These are phyloP conservation scores for Ophion obscuratus DNA, from an alignment of 2,888 invertebrate genomes.

Conservation along the genomic window DNA sequence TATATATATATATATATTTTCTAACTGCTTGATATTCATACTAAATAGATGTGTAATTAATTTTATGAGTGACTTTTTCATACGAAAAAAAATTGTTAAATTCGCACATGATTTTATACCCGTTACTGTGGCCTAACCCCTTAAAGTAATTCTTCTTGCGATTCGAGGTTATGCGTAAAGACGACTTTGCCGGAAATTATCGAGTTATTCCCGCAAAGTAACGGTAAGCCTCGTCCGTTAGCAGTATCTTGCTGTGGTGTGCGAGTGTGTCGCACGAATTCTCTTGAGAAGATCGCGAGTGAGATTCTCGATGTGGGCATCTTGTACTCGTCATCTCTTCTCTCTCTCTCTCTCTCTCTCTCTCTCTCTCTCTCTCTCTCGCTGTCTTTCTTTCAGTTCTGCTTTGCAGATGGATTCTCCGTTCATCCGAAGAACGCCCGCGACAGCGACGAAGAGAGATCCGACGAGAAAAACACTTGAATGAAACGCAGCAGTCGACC, in stretches of 20 bases:
- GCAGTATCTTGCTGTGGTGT: constrained; percentile 6
- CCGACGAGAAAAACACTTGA: constrained; percentile 47
- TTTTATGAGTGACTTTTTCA: too few relatives aligned
- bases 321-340: constrained; percentile 9
- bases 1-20: too few relatives aligned
- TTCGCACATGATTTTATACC: too few relatives aligned
- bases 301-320: constrained; percentile 33
- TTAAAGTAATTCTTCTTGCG: constrained; percentile 1
- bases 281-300: constrained; percentile 42
- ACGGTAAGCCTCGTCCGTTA: constrained; percentile 55
- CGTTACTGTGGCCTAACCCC: background rate
- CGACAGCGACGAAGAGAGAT: constrained; percentile 20
- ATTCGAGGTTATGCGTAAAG: constrained; percentile 29
- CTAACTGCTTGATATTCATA: too few relatives aligned
- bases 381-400: background rate
- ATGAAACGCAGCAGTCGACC: constrained; percentile 53
- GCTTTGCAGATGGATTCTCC: constrained; percentile 11
- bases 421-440: constrained; percentile 22
- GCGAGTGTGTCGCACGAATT: constrained; percentile 34
- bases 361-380: background rate
- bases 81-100: too few relatives aligned
- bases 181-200: constrained; percentile 41
- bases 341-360: background rate
- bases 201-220: constrained; percentile 52
- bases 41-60: too few relatives aligned